Conservation (phyloP, 2,113 vertebrate species). For the cattle (Bos taurus) region DNA sequence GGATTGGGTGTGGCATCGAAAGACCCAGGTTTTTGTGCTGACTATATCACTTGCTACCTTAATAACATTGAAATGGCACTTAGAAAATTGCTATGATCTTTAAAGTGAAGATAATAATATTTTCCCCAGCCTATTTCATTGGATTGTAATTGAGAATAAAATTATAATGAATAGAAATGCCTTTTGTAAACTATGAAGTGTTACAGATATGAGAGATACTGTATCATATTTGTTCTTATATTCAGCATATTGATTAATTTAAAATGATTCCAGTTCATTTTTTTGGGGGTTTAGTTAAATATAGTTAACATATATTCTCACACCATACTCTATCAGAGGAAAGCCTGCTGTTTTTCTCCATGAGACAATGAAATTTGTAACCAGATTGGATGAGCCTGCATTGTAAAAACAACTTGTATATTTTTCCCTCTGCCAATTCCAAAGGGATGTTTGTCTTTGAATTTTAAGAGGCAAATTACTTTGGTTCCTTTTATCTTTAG, state of each 20-base stretch:
- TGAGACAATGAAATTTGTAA: background rate
- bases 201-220: background rate
- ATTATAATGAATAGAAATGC: background rate
- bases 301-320: background rate
- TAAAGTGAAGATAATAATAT: background rate
- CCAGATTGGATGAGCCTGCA: background rate
- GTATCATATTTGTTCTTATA: background rate
- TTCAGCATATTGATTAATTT: background rate
- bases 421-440: background rate
- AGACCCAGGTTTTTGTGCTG: background rate
- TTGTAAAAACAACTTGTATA: background rate
- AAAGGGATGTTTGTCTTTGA: constrained; percentile 20
- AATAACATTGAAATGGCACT: background rate
- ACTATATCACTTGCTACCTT: background rate
- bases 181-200: background rate
- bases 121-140: background rate
- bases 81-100: background rate
- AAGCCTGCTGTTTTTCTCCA: background rate
- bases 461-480: constrained; percentile 21
- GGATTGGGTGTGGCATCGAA: background rate
- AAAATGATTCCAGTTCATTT: background rate
- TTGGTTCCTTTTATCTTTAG: constrained; percentile 46
- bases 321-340: background rate
- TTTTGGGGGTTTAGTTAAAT: background rate
- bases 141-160: background rate